Evolutionary conservation across 2,113 vertebrate genomes (phyloP).

Genomic region (Callospermophilus lateralis): DNA sequence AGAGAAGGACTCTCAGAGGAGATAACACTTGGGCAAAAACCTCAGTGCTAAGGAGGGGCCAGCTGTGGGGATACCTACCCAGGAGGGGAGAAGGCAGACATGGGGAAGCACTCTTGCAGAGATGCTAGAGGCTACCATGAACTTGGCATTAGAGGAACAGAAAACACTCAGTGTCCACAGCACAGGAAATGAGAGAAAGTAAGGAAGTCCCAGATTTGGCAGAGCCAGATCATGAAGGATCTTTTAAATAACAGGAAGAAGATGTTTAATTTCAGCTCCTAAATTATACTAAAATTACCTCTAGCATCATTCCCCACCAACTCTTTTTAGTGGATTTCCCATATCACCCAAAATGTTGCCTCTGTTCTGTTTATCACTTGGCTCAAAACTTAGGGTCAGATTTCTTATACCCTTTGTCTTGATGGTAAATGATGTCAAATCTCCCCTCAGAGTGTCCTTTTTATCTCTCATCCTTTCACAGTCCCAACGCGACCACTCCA

Average conservation of each 20-base stretch:
- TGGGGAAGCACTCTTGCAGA: not conserved
- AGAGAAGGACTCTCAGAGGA: not conserved
- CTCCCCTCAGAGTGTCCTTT: not conserved
- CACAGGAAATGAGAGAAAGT: not conserved
- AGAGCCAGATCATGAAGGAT: not conserved
- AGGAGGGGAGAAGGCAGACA: not conserved
- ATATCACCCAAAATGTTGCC: not conserved
- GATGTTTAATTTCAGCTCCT: not conserved
- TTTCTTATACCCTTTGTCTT: not conserved
- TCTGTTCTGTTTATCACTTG: conserved; percentile 16
- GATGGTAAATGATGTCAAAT: not conserved
- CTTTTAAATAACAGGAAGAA: not conserved
- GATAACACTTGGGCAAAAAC: not conserved
- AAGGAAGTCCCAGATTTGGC: not conserved
- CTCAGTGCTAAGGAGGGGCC: not conserved
- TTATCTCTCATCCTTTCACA: not conserved
- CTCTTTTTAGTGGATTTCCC: not conserved
- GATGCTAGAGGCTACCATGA: not conserved
- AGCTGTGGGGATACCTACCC: not conserved
- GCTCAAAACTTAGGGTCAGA: not conserved
- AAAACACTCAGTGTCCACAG: not conserved
- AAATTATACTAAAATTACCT: conserved; percentile 2
- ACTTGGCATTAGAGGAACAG: not conserved
- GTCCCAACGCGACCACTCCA: not conserved
- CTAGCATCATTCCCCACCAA: not conserved